A percentile compares a stretch with the other conserved stretches of the same genome.
phyloP scores from a whole-genome alignment of 2,113 vertebrate genomes.

The Pavo muticus region DNA sequence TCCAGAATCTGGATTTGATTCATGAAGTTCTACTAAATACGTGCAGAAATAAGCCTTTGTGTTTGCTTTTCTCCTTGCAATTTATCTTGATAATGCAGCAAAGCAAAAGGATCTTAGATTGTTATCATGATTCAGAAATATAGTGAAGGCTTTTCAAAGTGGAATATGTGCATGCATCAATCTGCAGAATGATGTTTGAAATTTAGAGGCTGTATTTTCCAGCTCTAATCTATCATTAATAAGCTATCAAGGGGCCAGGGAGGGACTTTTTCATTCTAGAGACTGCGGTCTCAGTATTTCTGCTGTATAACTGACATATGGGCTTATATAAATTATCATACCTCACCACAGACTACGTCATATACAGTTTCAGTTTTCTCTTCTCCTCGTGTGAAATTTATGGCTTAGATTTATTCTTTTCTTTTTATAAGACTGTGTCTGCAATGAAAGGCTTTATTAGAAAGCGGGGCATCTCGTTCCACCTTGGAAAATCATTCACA shows the following conservation, averaged over 20 bases:
- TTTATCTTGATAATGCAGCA: not conserved
- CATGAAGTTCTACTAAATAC: not conserved
- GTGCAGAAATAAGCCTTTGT: not conserved
- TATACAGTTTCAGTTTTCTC: not conserved
- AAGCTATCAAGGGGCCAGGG: not conserved
- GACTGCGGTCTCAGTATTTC: not conserved
- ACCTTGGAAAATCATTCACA: not conserved
- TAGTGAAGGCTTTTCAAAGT: not conserved
- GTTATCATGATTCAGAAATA: not conserved
- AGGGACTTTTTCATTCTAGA: not conserved
- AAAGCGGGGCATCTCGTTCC: not conserved
- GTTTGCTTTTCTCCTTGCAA: not conserved
- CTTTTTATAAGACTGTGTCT: not conserved
- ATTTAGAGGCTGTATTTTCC: not conserved
- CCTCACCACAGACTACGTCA: not conserved
- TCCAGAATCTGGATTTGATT: not conserved
- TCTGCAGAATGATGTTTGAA: not conserved
- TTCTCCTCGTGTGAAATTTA: not conserved
- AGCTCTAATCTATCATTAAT: not conserved
- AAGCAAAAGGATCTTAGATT: not conserved
- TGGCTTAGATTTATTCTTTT: not conserved
- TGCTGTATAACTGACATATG: not conserved
- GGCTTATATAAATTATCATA: constrained; percentile 11
- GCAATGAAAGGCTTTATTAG: not conserved
- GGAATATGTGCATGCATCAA: not conserved